These are phyloP conservation scores for Parotocinclus haroldoi DNA, from an alignment of 2,797 vertebrate species.

Conservation along the genomic window DNA sequence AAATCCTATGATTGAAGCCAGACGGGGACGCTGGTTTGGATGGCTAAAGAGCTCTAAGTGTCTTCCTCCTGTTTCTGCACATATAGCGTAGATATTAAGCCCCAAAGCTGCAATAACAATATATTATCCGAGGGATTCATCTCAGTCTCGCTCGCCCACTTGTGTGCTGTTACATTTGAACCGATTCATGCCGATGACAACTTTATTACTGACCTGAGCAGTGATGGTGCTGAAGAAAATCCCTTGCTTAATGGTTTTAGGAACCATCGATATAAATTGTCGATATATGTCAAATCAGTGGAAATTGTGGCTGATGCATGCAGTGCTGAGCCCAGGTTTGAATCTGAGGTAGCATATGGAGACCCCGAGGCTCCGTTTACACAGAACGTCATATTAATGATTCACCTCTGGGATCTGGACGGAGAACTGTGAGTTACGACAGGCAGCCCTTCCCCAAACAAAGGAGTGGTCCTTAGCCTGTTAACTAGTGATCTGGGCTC, in stretches of 20 bases:
- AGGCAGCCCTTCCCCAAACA: conserved; percentile 34
- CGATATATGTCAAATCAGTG: background rate
- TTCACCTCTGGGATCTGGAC: conserved; percentile 20
- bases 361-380: conserved; percentile 13
- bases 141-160: background rate
- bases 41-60: conserved; percentile 7
- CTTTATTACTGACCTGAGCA: conserved; percentile 5
- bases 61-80: conserved; percentile 19
- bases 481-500: conserved; percentile 40
- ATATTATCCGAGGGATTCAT: background rate
- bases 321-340: background rate
- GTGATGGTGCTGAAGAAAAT: conserved; percentile 1
- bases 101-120: too few relatives aligned
- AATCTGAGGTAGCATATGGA: conserved; percentile 9
- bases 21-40: conserved; percentile 10
- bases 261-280: background rate
- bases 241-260: background rate
- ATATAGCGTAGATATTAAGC: background rate
- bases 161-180: conserved; percentile 11
- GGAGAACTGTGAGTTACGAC: conserved; percentile 28
- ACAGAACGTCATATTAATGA: conserved; percentile 15
- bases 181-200: background rate
- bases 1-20: conserved; percentile 42
- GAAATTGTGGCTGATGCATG: background rate
- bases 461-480: conserved; percentile 36